Percentiles rank a stretch among this genome's conserved stretches.
Conservation (phyloP, 1,140 invertebrate species). For the Diplogasteroides magnus region DNA sequence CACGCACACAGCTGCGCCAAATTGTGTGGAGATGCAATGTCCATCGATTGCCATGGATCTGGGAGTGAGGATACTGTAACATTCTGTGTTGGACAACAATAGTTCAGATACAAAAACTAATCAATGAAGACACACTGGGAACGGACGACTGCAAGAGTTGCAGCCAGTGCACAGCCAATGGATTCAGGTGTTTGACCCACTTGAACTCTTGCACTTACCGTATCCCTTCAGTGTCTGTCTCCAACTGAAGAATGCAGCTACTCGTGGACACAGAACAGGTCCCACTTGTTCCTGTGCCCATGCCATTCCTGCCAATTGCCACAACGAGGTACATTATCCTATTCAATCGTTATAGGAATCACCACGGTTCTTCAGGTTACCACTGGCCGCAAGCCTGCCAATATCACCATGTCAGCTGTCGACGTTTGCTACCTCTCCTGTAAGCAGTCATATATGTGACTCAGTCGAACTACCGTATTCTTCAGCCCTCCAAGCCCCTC, state of each 20-base stretch:
- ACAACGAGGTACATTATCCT: slow-evolving; percentile 19
- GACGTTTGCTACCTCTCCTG: slow-evolving; percentile 28
- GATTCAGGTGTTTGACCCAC: slow-evolving; percentile 22
- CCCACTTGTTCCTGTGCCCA: slow-evolving; percentile 31
- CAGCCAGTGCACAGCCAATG: slow-evolving; percentile 29
- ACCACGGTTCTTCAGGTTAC: too few relatives aligned
- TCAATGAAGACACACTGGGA: slow-evolving; percentile 24
- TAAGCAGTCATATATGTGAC: slow-evolving; percentile 1
- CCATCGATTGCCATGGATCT: not conserved
- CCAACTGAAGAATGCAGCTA: slow-evolving; percentile 8
- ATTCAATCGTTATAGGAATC: too few relatives aligned
- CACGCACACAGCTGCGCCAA: not conserved
- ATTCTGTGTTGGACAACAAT: not conserved
- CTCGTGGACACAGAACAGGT: slow-evolving; percentile 7
- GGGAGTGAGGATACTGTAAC: not conserved
- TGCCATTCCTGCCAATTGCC: slow-evolving; percentile 27
- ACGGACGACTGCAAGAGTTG: slow-evolving; percentile 23
- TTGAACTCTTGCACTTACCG: not conserved
- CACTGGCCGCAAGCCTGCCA: slow-evolving; percentile 6
- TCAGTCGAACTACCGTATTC: too few relatives aligned
- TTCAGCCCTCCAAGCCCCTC: slow-evolving; percentile 35
- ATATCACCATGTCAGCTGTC: slow-evolving; percentile 22
- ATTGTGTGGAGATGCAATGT: not conserved
- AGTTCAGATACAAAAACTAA: slow-evolving; percentile 6
- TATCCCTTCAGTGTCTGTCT: slow-evolving; percentile 25